phyloP scores from a whole-genome alignment of 2,888 invertebrate genomes.

The Phyllotreta striolata region DNA sequence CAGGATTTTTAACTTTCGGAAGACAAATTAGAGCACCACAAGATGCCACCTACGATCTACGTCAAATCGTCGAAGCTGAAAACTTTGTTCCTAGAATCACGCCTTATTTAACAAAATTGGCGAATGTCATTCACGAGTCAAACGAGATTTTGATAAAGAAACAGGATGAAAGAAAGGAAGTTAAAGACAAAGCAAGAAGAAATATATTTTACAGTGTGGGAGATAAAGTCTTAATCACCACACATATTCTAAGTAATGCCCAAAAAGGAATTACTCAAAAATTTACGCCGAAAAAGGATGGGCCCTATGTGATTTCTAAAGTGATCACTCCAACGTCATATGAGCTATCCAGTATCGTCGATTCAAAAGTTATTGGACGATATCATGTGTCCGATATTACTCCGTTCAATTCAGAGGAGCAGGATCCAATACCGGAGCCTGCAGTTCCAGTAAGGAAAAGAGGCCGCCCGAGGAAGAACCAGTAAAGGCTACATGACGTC shows the following conservation, averaged over 20 bases:
- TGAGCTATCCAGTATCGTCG: constrained; percentile 16
- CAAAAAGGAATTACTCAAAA: constrained; percentile 23
- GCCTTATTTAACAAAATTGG: constrained; percentile 17
- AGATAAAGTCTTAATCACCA: constrained; percentile 10
- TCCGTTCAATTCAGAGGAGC: background rate
- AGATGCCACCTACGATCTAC: constrained; percentile 20
- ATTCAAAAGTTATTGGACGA: background rate
- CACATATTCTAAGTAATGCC: constrained; percentile 8
- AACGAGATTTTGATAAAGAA: constrained; percentile 14
- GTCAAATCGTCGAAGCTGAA: too few relatives aligned
- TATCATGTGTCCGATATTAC: background rate
- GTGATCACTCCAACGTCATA: constrained; percentile 22
- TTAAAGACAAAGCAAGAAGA: constrained; percentile 3
- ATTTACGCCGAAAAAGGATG: constrained; percentile 26
- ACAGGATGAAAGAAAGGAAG: constrained; percentile 15
- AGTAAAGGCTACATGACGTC: background rate
- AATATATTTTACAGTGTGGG: constrained; percentile 15
- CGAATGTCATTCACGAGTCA: constrained; percentile 14
- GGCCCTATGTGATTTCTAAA: constrained; percentile 29
- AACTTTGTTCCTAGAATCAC: constrained; percentile 19
- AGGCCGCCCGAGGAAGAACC: background rate
- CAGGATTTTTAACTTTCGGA: constrained; percentile 49
- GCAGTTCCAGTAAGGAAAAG: too few relatives aligned
- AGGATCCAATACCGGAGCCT: background rate
- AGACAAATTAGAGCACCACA: constrained; percentile 45